Evolutionary conservation across 2,113 vertebrate species (phyloP).

Genomic region (Saccopteryx leptura): DNA sequence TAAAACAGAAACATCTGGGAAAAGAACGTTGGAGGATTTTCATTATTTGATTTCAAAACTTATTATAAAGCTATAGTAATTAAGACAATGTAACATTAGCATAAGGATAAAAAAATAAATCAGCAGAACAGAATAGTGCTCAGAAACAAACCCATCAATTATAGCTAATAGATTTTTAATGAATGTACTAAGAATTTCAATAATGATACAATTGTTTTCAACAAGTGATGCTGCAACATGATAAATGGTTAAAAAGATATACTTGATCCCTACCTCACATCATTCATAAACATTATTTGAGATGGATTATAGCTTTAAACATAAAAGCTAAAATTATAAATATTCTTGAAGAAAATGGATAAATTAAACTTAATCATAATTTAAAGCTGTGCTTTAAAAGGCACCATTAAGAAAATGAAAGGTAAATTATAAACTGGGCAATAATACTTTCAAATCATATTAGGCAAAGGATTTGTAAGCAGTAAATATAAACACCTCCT

Average conservation of each 20-base stretch:
- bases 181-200: not conserved
- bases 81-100: too few relatives aligned
- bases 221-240: not conserved
- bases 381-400: not conserved
- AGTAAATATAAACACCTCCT: not conserved
- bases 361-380: not conserved
- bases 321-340: not conserved
- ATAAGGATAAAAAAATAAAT: too few relatives aligned
- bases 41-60: not conserved
- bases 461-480: not conserved
- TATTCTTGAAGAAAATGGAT: not conserved
- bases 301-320: not conserved
- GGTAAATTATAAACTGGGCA: not conserved
- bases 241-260: not conserved
- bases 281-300: not conserved
- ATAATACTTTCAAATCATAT: not conserved
- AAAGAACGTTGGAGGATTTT: not conserved
- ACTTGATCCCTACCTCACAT: not conserved
- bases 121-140: too few relatives aligned
- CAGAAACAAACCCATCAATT: too few relatives aligned
- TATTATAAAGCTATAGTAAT: not conserved
- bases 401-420: not conserved
- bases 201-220: not conserved
- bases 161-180: not conserved
- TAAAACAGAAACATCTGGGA: not conserved